These are phyloP conservation scores for Falcunculus frontatus DNA, from an alignment of 2,113 vertebrate genomes.

Conservation along the genomic window DNA sequence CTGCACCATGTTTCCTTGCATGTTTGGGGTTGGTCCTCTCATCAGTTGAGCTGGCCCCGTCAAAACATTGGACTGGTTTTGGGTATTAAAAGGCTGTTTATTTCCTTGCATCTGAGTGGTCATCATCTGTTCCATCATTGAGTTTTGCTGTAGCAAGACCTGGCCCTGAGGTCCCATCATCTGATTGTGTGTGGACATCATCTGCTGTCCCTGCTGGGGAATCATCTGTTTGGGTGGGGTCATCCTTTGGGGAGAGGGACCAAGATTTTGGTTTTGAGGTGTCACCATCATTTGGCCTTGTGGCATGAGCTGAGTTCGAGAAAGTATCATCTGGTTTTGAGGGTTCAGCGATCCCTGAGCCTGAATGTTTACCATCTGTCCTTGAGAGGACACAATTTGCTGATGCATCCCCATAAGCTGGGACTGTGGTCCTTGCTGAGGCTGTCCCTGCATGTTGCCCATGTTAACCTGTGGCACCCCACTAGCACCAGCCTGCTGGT, in stretches of 20 bases:
- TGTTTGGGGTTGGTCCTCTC: conserved; percentile 89
- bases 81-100: conserved; percentile 88
- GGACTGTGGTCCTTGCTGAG: conserved; percentile 87
- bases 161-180: conserved; percentile 91
- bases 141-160: conserved; percentile 90
- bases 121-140: conserved; percentile 97
- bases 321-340: conserved; percentile 91
- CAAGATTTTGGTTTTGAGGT: conserved; percentile 81
- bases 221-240: conserved; percentile 97
- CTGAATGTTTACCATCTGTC: conserved; percentile 87
- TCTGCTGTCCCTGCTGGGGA: conserved; percentile 90
- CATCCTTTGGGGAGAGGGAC: conserved; percentile 89
- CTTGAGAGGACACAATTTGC: conserved; percentile 89
- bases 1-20: conserved; percentile 88
- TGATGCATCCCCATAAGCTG: conserved; percentile 95
- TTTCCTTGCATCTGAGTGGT: conserved; percentile 92
- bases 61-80: conserved; percentile 86
- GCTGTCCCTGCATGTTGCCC: conserved; percentile 83
- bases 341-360: conserved; percentile 78
- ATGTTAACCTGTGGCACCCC: conserved; percentile 81
- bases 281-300: conserved; percentile 82
- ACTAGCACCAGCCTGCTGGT: conserved; percentile 76
- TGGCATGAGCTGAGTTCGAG: conserved; percentile 82
- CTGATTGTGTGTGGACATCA: conserved; percentile 92
- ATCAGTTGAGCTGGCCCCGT: conserved; percentile 88